Percentiles rank a stretch among this genome's conserved stretches.
Evolutionary conservation across 2,888 invertebrate genomes (phyloP).

Genomic region (Muscina levida): DNA sequence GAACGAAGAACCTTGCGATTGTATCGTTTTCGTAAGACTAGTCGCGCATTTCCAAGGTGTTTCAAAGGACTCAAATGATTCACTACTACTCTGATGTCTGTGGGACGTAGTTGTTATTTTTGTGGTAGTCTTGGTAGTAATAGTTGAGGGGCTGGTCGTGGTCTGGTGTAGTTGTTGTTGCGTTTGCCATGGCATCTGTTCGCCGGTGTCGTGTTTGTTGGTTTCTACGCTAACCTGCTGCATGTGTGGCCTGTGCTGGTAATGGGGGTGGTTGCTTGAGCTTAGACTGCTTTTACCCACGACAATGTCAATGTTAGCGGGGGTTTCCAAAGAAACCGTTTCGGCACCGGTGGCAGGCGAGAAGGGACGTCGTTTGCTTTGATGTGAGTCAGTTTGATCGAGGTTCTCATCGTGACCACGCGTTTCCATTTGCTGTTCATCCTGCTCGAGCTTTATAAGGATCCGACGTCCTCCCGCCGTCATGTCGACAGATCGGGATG

Average conservation of each 20-base stretch:
- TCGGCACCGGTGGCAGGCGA: constrained; percentile 50
- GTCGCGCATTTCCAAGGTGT: constrained; percentile 47
- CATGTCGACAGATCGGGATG: constrained; percentile 75
- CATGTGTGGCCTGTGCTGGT: constrained; percentile 72
- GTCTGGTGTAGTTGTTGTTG: constrained; percentile 67
- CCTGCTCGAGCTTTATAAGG: constrained; percentile 75
- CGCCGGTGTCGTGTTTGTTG: constrained; percentile 51
- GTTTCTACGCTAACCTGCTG: constrained; percentile 66
- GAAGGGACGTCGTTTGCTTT: constrained; percentile 70
- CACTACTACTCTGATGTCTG: constrained; percentile 55
- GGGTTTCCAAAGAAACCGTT: constrained; percentile 71
- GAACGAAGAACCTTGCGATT: constrained; percentile 76
- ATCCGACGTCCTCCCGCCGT: constrained; percentile 76
- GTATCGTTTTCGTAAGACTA: constrained; percentile 76
- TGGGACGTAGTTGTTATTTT: constrained; percentile 69
- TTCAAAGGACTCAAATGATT: constrained; percentile 56
- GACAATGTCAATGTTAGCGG: constrained; percentile 77
- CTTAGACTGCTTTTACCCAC: constrained; percentile 68
- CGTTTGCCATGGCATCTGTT: constrained; percentile 63
- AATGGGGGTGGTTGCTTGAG: constrained; percentile 72
- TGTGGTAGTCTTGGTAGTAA: constrained; percentile 74
- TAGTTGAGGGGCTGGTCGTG: constrained; percentile 71
- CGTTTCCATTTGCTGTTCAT: constrained; percentile 61
- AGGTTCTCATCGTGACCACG: constrained; percentile 63
- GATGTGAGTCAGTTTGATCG: constrained; percentile 74